phyloP scores from a whole-genome alignment of 2,797 vertebrate species.

The Arremon brunneinucha region DNA sequence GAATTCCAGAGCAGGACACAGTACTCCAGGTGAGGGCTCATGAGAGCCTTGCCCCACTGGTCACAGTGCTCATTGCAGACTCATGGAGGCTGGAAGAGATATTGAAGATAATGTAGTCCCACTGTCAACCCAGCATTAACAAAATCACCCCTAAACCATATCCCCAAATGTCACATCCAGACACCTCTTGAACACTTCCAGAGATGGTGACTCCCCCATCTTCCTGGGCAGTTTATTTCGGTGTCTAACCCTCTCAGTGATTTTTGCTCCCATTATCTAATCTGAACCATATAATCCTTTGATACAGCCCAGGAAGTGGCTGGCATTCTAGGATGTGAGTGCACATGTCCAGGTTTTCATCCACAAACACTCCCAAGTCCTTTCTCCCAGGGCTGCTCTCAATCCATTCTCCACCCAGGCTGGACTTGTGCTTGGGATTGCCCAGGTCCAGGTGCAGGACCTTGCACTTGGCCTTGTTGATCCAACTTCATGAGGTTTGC shows the following conservation, averaged over 20 bases:
- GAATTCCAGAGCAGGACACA: neutral
- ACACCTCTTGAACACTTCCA: neutral
- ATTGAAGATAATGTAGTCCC: no score
- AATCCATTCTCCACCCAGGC: neutral
- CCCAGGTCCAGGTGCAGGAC: neutral
- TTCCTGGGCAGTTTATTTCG: neutral
- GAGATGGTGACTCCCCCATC: neutral
- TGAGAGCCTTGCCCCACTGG: neutral
- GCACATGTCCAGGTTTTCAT: neutral
- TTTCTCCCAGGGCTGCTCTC: neutral
- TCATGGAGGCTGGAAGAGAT: neutral
- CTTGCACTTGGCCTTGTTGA: neutral
- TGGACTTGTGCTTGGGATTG: neutral
- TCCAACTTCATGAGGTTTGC: neutral
- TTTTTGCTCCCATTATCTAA: neutral
- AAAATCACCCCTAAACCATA: neutral
- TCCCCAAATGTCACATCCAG: neutral
- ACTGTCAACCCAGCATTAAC: neutral
- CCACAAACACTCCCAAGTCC: no score
- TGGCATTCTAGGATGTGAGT: neutral
- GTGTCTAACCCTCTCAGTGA: neutral
- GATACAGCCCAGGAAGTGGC: neutral
- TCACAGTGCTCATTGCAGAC: neutral
- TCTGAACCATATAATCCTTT: neutral
- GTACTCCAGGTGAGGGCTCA: neutral